Conservation (phyloP, 2,888 invertebrate species). For the Ophion costatus region DNA sequence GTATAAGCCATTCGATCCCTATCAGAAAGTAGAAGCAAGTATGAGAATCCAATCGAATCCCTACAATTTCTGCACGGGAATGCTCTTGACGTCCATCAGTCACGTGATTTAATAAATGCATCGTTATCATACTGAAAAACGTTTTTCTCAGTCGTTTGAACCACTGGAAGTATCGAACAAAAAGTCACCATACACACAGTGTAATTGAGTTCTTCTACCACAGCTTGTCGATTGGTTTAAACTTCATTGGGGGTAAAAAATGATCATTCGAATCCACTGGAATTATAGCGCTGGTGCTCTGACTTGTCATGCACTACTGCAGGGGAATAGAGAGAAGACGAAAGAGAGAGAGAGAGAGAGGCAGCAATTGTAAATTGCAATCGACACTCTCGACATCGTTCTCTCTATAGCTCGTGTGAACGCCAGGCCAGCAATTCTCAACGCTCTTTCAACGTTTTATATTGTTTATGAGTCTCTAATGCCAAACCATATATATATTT, state of each 20-base stretch:
- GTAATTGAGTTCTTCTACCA: conserved; percentile 7
- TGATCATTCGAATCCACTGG: conserved; percentile 22
- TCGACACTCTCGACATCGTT: conserved; percentile 62
- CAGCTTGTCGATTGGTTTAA: conserved; percentile 11
- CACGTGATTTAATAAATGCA: too few species aligned
- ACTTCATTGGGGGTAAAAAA: conserved; percentile 14
- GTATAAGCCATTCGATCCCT: too few species aligned
- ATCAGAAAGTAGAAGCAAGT: too few species aligned
- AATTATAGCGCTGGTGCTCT: conserved; percentile 49
- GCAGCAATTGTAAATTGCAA: conserved; percentile 65
- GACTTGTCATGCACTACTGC: conserved; percentile 38
- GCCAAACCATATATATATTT: conserved; percentile 37
- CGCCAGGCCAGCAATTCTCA: conserved; percentile 34
- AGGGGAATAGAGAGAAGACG: background rate
- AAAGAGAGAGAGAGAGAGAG: conserved; percentile 37
- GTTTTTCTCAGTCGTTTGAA: background rate
- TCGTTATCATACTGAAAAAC: background rate
- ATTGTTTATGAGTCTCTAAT: conserved; percentile 66
- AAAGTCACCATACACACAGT: background rate
- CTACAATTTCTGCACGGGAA: too few species aligned
- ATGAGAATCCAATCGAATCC: too few species aligned
- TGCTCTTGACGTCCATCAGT: too few species aligned
- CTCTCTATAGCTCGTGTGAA: conserved; percentile 32
- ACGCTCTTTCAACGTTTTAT: conserved; percentile 64
- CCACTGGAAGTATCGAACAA: background rate